Evolutionary conservation across 2,113 vertebrate species (phyloP).

Genomic region (Bubo blakistoni): DNA sequence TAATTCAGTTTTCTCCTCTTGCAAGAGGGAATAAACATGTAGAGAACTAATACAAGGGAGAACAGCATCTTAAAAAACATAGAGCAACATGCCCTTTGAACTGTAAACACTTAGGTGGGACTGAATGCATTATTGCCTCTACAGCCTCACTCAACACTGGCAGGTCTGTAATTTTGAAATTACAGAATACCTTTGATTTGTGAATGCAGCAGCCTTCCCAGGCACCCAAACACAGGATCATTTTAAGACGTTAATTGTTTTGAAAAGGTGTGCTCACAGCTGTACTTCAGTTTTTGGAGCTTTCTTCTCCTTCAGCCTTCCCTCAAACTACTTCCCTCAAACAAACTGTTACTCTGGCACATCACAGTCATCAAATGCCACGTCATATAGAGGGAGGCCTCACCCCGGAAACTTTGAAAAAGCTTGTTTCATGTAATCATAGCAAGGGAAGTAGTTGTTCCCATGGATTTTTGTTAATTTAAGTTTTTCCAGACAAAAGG

Average conservation of each 20-base stretch:
- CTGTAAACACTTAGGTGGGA: background rate
- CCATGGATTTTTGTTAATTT: background rate
- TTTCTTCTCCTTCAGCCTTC: background rate
- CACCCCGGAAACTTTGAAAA: background rate
- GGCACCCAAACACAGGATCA: background rate
- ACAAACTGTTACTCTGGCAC: background rate
- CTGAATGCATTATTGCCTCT: background rate
- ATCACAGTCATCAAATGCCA: background rate
- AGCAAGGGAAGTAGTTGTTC: background rate
- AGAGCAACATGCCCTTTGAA: background rate
- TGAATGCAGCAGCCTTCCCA: background rate
- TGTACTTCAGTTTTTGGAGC: background rate
- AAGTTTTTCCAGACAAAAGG: background rate
- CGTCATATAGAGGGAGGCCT: background rate
- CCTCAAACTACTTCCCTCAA: background rate
- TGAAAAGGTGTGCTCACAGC: background rate
- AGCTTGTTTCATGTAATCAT: background rate
- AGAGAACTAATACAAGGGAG: background rate
- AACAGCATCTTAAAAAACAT: background rate
- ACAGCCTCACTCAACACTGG: background rate
- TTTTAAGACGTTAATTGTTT: background rate
- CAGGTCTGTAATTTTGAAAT: background rate
- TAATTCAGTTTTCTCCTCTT: background rate
- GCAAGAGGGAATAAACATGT: background rate
- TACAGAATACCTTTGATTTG: background rate